phyloP scores from a whole-genome alignment of 2,888 invertebrate species.

The Proisotoma minuta region DNA sequence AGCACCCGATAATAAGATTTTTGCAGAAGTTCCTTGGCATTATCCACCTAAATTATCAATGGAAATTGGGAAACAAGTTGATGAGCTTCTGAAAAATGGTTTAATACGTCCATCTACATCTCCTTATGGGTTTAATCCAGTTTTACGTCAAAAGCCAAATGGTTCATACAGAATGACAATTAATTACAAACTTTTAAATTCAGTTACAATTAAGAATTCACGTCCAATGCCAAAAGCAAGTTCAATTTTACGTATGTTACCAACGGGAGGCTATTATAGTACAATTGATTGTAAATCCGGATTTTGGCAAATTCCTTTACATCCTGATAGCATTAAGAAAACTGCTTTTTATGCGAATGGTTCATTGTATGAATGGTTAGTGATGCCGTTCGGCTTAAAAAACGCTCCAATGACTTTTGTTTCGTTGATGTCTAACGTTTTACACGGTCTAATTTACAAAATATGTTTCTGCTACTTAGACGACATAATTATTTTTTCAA shows the following conservation, averaged over 20 bases:
- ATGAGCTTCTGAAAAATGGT: conserved; percentile 13
- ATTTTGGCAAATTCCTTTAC: conserved; percentile 33
- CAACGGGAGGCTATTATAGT: conserved; percentile 13
- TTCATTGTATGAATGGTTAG: conserved; percentile 21
- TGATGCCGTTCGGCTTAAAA: conserved; percentile 29
- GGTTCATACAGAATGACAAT: too few relatives aligned
- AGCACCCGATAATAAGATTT: not conserved
- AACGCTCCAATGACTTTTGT: conserved; percentile 31
- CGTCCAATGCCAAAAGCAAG: conserved; percentile 12
- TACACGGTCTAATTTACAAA: too few relatives aligned
- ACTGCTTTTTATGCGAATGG: conserved; percentile 36
- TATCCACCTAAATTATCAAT: not conserved
- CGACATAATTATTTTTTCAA: conserved; percentile 27
- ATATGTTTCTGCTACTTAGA: conserved; percentile 21
- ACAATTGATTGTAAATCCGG: conserved; percentile 28
- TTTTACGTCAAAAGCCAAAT: too few relatives aligned
- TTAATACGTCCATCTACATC: conserved; percentile 14
- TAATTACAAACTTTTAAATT: conserved; percentile 21
- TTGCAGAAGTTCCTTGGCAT: not conserved
- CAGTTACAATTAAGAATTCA: conserved; percentile 15
- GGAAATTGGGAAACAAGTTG: conserved; percentile 5
- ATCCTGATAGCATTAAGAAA: conserved; percentile 17
- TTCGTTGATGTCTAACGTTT: conserved; percentile 22
- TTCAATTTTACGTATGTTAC: conserved; percentile 4
- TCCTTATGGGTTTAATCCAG: conserved; percentile 13